Evolutionary conservation across 2,113 vertebrate species (phyloP), one percentile per base, ranked within the genome.

Genomic region (Oenanthe oenanthe): DNA sequence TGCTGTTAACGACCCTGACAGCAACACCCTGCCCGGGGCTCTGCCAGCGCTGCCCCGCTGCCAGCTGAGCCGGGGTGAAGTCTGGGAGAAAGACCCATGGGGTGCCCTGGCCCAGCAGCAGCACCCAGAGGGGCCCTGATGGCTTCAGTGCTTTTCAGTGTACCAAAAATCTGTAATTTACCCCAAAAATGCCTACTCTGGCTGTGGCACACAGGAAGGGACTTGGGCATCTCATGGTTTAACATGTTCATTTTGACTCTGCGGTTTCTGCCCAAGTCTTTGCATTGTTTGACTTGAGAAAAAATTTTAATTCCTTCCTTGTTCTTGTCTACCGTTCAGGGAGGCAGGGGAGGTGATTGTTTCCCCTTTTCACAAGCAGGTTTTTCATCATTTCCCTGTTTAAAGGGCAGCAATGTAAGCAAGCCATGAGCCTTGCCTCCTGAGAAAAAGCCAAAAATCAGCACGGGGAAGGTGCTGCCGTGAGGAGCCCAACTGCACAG

Each of bases 121-220:
- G 56, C 0, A 0, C 1, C 7, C 20, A 32, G 36, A 17, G 32
- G 24, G 13, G 5, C 2, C 4, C 18, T 26, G 32, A 10, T 11
- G 21, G 29, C 25, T 68, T 71, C 9, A 50, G 22, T 0, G 3
- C 42, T 79, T 68, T 51, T 25, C 58, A 61, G 51, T 25, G 48
- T 72, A 15, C 18, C 26, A n/a, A 45, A 73, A 19, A 26, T 28
- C 14, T 17, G 5, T 31, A 13, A 40, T 19, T 78, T 54, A 50
- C 20, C 42, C 43, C 8, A 2, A 25, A 70, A 92, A 32, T 7
- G n/a, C 54, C 81, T 45, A 12, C 5, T 61, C 13, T 60, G 42
- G 53, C 51, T 54, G 42, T 21, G 28, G 77, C 2, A 2, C 45
- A n/a, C 0, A 0, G 25, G 68, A 24, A 40, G 7, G 26, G 19